Evolutionary conservation across 2,797 vertebrate species (phyloP).

Genomic region (Sylvia borin): DNA sequence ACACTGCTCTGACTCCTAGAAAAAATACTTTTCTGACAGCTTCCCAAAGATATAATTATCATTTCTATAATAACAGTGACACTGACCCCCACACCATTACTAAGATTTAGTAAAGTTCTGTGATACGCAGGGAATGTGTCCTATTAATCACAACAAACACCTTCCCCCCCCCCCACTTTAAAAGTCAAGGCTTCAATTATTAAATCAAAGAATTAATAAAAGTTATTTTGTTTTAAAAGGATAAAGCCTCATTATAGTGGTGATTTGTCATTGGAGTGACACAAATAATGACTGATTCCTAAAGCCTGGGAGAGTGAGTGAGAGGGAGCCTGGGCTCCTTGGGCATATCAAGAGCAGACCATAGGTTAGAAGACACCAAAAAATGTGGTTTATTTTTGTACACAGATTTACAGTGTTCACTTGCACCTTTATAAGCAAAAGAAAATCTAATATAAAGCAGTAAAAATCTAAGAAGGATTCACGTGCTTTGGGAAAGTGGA

Average conservation of each 20-base stretch:
- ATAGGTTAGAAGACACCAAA: not conserved
- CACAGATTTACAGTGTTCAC: not conserved
- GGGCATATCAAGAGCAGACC: not conserved
- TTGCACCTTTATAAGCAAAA: not conserved
- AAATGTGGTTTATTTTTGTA: not conserved
- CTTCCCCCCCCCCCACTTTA: not conserved
- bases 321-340: not conserved
- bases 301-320: not conserved
- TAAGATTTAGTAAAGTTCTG: slow-evolving; percentile 21
- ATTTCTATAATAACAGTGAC: slow-evolving; percentile 21
- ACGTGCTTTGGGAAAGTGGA: not conserved
- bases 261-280: not conserved
- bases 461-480: not conserved
- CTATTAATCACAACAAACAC: slow-evolving; percentile 7
- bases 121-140: not conserved
- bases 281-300: not conserved
- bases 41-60: slow-evolving; percentile 50
- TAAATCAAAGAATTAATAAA: slow-evolving; percentile 27
- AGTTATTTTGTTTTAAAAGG: slow-evolving; percentile 23
- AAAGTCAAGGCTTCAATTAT: slow-evolving; percentile 14
- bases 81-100: slow-evolving; percentile 39
- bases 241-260: not conserved
- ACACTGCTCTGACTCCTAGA: slow-evolving; percentile 27
- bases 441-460: not conserved
- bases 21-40: slow-evolving; percentile 49